Conservation (phyloP, 1,140 invertebrate genomes). For the Neotoxoptera formosana region DNA sequence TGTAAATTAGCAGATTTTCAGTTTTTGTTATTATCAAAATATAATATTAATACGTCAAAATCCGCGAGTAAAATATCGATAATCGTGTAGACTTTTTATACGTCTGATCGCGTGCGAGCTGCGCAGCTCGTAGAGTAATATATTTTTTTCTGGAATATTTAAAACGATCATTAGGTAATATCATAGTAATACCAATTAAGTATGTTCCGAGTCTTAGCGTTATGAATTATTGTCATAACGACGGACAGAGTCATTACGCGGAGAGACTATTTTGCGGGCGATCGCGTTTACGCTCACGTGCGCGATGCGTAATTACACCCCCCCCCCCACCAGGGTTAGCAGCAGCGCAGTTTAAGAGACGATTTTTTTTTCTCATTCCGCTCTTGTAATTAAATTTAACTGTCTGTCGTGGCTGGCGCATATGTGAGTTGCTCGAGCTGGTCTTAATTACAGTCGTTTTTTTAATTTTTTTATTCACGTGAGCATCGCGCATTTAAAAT, state of each 20-base stretch:
- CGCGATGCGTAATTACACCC: neutral
- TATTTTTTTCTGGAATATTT: neutral
- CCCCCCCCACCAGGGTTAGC: too few relatives aligned
- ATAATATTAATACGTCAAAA: neutral
- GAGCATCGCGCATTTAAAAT: neutral
- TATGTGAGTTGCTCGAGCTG: neutral
- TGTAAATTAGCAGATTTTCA: neutral
- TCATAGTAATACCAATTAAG: neutral
- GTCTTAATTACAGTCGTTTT: neutral
- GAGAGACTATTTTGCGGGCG: neutral
- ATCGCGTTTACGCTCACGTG: neutral
- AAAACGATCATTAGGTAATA: neutral
- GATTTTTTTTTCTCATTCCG: neutral
- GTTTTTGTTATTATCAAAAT: neutral
- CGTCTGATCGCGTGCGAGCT: neutral
- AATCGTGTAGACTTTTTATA: neutral
- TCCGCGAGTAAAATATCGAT: neutral
- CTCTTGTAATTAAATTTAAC: conserved; percentile 10
- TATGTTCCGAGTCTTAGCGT: too few relatives aligned
- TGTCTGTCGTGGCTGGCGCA: neutral
- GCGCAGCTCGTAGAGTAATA: neutral
- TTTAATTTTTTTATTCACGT: neutral
- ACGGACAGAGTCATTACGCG: too few relatives aligned
- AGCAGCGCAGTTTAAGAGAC: neutral
- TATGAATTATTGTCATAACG: too few relatives aligned